These are phyloP conservation scores for Euphonia xanthogaster DNA, from an alignment of 2,797 vertebrate species.

Conservation along the genomic window DNA sequence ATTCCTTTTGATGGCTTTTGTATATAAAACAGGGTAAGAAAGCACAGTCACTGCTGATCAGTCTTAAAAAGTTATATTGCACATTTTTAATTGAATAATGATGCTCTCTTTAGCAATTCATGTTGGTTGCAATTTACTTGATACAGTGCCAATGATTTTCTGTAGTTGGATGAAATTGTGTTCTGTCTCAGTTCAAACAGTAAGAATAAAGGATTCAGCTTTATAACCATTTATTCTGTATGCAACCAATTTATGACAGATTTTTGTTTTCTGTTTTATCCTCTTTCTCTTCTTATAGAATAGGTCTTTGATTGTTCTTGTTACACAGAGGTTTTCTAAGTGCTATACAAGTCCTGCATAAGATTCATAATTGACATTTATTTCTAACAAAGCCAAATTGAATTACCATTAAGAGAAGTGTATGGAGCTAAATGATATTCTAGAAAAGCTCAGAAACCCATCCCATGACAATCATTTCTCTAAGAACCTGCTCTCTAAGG, in stretches of 20 bases:
- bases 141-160: neutral
- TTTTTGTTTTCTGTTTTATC: neutral
- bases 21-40: neutral
- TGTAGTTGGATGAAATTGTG: neutral
- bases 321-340: neutral
- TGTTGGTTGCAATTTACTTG: neutral
- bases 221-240: neutral
- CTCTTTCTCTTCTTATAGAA: neutral
- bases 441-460: neutral
- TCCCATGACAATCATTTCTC: neutral
- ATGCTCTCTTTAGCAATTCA: neutral
- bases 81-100: constrained; percentile 23
- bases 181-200: neutral
- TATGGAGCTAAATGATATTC: neutral
- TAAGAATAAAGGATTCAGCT: neutral
- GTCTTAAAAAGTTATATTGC: neutral
- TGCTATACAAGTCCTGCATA: neutral
- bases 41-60: neutral
- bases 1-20: neutral
- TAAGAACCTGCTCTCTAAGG: neutral
- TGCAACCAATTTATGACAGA: neutral
- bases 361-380: neutral
- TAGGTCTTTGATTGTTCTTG: neutral
- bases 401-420: neutral
- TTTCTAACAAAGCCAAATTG: constrained; percentile 16